Evolutionary conservation across 2,113 vertebrate species (phyloP).

Genomic region (Castor canadensis): DNA sequence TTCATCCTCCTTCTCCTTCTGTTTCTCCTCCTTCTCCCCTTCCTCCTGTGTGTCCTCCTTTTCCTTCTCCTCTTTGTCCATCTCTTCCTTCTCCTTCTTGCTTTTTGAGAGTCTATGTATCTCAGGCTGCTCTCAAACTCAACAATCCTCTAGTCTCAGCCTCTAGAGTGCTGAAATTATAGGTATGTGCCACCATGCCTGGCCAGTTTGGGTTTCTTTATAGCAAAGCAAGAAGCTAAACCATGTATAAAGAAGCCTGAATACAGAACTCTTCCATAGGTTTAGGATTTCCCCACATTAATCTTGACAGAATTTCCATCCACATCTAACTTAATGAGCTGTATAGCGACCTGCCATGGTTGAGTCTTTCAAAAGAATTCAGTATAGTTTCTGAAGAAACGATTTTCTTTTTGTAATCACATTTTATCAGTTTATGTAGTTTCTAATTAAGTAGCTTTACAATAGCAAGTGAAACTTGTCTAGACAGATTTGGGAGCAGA

Average conservation of each 20-base stretch:
- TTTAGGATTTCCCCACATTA: background rate
- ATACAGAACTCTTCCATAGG: background rate
- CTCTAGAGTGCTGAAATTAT: background rate
- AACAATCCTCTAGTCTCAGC: background rate
- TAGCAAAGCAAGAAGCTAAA: background rate
- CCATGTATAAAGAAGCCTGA: background rate
- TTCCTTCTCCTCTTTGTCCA: no score
- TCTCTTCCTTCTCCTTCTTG: background rate
- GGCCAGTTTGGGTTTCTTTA: background rate
- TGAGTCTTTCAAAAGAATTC: background rate
- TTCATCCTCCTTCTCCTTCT: no score
- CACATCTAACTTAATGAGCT: background rate
- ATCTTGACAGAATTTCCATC: background rate
- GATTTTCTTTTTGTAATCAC: background rate
- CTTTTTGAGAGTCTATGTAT: background rate
- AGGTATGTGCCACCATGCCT: no score
- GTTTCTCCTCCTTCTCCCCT: no score
- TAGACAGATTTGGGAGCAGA: background rate
- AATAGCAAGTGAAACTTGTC: background rate
- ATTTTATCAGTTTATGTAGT: background rate
- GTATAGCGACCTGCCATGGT: background rate
- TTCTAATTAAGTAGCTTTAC: background rate
- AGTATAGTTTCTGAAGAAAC: background rate
- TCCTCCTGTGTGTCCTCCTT: no score
- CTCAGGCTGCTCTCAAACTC: background rate